Percentiles rank a stretch among this genome's conserved stretches.
These are phyloP conservation scores for Brenthis ino DNA, from an alignment of 2,888 invertebrate genomes.

Conservation along the genomic window DNA sequence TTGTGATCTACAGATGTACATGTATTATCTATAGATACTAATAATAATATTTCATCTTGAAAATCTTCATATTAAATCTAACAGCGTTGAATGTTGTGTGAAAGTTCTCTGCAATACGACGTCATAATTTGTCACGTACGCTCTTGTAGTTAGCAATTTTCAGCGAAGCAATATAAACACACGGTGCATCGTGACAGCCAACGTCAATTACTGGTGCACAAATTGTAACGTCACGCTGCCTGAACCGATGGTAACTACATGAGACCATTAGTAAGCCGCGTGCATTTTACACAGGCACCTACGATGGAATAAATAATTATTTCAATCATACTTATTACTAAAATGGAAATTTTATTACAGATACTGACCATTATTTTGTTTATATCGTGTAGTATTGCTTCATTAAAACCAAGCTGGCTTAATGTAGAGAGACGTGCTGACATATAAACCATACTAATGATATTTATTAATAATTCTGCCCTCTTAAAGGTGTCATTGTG, in stretches of 20 bases:
- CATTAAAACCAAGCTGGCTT: too few relatives aligned
- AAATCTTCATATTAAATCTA: not conserved
- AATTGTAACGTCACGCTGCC: constrained; percentile 58
- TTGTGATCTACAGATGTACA: constrained; percentile 5
- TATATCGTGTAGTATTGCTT: too few relatives aligned
- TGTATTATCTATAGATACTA: too few relatives aligned
- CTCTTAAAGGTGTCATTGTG: too few relatives aligned
- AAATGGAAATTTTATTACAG: not conserved
- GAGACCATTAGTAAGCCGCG: constrained; percentile 14
- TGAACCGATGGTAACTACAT: constrained; percentile 39
- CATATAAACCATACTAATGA: too few relatives aligned
- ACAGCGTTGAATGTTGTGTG: too few relatives aligned
- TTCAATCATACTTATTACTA: not conserved
- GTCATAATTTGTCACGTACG: constrained; percentile 25
- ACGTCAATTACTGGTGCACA: constrained; percentile 59
- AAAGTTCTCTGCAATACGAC: constrained; percentile 15
- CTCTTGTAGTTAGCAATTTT: constrained; percentile 26
- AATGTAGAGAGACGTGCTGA: too few relatives aligned
- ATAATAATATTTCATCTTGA: too few relatives aligned
- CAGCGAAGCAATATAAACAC: constrained; percentile 29
- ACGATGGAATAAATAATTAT: constrained; percentile 4
- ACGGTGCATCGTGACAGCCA: constrained; percentile 49
- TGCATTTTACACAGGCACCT: constrained; percentile 9
- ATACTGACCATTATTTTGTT: too few relatives aligned
- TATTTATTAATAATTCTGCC: too few relatives aligned